A percentile compares a stretch with the other conserved stretches of the same genome.
Conservation (phyloP, 1,140 invertebrate genomes). For the Tetragnatha versicolor region DNA sequence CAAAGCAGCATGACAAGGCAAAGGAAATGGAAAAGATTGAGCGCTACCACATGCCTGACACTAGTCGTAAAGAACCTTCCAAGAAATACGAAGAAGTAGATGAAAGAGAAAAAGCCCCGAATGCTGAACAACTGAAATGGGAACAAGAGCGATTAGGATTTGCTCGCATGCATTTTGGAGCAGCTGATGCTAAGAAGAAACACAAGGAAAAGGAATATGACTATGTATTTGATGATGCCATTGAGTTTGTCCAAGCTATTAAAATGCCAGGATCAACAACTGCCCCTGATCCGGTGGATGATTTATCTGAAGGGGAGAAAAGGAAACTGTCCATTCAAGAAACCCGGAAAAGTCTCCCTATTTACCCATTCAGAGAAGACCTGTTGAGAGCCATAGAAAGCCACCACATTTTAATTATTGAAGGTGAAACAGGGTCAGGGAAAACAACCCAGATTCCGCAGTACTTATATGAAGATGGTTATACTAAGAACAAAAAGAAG, state of each 20-base stretch:
- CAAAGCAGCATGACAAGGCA: constrained; percentile 95
- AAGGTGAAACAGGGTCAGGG: constrained; percentile 94
- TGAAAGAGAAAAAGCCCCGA: constrained; percentile 81
- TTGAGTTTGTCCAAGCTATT: constrained; percentile 98
- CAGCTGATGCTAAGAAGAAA: constrained; percentile 79
- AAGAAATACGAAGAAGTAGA: constrained; percentile 88
- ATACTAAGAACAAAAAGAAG: constrained; percentile 75
- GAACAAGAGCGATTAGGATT: constrained; percentile 96
- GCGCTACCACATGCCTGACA: constrained; percentile 91
- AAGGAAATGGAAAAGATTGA: constrained; percentile 89
- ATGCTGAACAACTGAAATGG: constrained; percentile 97
- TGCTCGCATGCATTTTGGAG: constrained; percentile 92
- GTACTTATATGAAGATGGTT: constrained; percentile 87
- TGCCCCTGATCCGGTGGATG: constrained; percentile 64
- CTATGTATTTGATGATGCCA: constrained; percentile 91
- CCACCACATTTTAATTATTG: constrained; percentile 94
- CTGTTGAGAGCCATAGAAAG: constrained; percentile 85
- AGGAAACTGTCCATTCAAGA: constrained; percentile 88
- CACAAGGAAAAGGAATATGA: constrained; percentile 78
- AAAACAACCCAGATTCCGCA: constrained; percentile 99
- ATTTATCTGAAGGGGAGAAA: constrained; percentile 74
- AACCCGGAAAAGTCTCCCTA: constrained; percentile 90
- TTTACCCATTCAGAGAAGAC: constrained; percentile 91
- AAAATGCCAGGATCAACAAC: constrained; percentile 79
- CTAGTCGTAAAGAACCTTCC: constrained; percentile 64